These are phyloP conservation scores for Argopecten irradians DNA, from an alignment of 1,140 invertebrate genomes.

Conservation along the genomic window DNA sequence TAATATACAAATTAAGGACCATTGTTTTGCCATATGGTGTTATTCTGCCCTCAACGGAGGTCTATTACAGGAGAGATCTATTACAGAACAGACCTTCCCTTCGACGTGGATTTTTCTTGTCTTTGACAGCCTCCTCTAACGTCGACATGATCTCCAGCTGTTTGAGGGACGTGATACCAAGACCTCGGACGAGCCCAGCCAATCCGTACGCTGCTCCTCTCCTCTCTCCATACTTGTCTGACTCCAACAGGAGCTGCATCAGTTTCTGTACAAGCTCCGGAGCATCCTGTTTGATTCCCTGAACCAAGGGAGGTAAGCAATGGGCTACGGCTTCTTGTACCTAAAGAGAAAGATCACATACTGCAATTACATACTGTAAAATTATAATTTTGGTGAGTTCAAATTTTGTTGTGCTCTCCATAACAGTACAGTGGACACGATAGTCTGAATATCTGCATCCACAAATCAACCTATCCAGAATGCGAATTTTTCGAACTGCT, in stretches of 20 bases:
- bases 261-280: conserved; percentile 92
- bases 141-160: conserved; percentile 97
- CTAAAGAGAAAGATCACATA: conserved; percentile 75
- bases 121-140: conserved; percentile 94
- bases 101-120: conserved; percentile 96
- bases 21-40: too few relatives aligned
- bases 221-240: conserved; percentile 97
- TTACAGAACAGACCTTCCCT: conserved; percentile 85
- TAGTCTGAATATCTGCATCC: too few relatives aligned
- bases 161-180: conserved; percentile 96
- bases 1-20: too few relatives aligned
- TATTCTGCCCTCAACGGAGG: too few relatives aligned
- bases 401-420: too few relatives aligned
- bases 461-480: too few relatives aligned
- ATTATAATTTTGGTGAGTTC: too few relatives aligned
- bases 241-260: conserved; percentile 90
- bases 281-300: conserved; percentile 93
- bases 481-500: too few relatives aligned
- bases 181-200: conserved; percentile 89
- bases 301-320: conserved; percentile 95
- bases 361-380: background rate
- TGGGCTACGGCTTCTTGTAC: conserved; percentile 99
- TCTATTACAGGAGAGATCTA: too few relatives aligned
- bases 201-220: conserved; percentile 80
- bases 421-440: too few relatives aligned